Conservation (phyloP, 2,888 invertebrate species). For the Eristalis arbustorum region DNA sequence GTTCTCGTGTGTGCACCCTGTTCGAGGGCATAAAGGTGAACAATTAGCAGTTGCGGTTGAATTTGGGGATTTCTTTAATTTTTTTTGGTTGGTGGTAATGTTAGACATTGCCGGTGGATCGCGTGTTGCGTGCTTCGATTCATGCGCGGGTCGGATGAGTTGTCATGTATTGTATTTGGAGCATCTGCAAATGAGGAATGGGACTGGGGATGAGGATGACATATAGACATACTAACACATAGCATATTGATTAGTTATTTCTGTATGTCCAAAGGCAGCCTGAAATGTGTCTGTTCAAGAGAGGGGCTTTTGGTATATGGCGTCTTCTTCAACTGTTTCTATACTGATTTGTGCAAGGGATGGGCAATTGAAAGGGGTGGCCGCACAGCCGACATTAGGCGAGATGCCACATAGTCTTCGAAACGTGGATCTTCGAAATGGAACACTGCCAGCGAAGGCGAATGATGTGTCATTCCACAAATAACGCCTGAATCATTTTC, state of each 20-base stretch:
- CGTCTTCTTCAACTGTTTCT: too few species aligned
- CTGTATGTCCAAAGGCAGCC: not conserved
- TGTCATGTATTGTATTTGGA: conserved; percentile 24
- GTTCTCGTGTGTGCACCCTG: conserved; percentile 5
- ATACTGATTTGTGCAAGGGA: too few species aligned
- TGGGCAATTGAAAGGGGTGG: too few species aligned
- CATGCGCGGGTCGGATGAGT: not conserved
- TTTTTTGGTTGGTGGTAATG: not conserved
- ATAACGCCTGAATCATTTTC: too few species aligned
- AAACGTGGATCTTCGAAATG: too few species aligned
- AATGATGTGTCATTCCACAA: too few species aligned
- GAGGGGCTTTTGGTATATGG: not conserved
- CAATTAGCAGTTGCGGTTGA: conserved; percentile 73
- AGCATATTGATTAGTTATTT: not conserved
- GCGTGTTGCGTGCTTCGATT: conserved; percentile 47
- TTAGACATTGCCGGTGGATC: not conserved
- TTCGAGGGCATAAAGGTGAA: conserved; percentile 71
- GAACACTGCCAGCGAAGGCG: too few species aligned
- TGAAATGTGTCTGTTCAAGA: not conserved
- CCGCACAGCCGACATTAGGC: too few species aligned
- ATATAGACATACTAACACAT: not conserved
- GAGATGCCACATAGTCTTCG: too few species aligned
- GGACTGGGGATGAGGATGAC: not conserved
- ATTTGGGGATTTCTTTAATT: conserved; percentile 6
- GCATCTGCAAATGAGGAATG: conserved; percentile 24